phyloP scores from a whole-genome alignment of 2,113 vertebrate species.

The Spea bombifrons region DNA sequence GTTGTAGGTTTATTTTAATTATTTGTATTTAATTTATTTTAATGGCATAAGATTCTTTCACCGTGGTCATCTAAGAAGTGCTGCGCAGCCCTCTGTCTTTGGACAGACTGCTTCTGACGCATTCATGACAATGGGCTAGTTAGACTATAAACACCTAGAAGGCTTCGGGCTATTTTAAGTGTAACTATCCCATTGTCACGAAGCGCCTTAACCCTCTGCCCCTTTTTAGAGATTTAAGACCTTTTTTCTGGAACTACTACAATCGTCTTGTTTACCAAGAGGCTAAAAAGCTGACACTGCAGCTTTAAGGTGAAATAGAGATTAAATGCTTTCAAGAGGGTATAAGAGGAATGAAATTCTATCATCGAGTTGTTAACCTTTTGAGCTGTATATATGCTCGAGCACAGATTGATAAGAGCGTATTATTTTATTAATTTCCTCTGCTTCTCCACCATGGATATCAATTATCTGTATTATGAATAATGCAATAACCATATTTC shows the following conservation, averaged over 20 bases:
- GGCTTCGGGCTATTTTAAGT: too few species aligned
- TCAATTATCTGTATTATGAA: slow-evolving; percentile 40
- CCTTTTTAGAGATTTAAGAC: background rate
- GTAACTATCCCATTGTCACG: too few species aligned
- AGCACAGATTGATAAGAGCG: slow-evolving; percentile 42
- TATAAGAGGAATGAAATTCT: slow-evolving; percentile 14
- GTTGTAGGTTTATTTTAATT: too few species aligned
- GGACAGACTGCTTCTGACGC: too few species aligned
- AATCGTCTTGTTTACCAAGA: slow-evolving; percentile 10
- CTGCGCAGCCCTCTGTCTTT: too few species aligned
- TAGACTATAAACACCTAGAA: too few species aligned
- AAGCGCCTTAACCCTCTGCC: too few species aligned
- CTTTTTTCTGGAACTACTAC: background rate
- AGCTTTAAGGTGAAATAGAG: slow-evolving; percentile 32
- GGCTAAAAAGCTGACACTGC: slow-evolving; percentile 15
- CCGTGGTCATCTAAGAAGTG: too few species aligned
- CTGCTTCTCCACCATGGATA: slow-evolving; percentile 28
- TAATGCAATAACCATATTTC: slow-evolving; percentile 29
- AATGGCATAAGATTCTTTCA: too few species aligned
- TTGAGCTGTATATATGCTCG: slow-evolving; percentile 16
- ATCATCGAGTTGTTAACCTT: slow-evolving; percentile 46
- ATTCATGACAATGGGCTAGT: too few species aligned
- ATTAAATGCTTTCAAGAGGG: slow-evolving; percentile 27
- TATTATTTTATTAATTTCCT: slow-evolving; percentile 46
- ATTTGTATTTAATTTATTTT: too few species aligned